Base-by-base conservation (phyloP, 2,113 vertebrate genomes). In the Rhinogobius similis region DNA sequence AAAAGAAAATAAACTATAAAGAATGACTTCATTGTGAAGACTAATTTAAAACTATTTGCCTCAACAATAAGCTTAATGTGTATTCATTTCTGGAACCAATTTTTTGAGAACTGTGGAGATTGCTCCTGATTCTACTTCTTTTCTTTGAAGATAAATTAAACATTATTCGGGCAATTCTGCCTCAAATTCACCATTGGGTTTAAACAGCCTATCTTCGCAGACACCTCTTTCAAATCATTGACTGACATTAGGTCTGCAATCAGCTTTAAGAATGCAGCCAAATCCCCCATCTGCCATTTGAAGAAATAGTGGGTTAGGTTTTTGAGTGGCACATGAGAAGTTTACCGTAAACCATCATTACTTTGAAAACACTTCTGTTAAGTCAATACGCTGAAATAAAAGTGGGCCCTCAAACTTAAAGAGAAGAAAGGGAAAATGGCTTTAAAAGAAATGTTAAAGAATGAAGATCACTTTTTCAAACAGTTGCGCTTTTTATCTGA, bases 191-290 rank as follows among this genome's bases (percentile, higher is more conserved):
- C 58, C 32, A 59, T 10, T 61, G 18, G 27, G 4, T 10, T 59
- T 20, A n/a, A 12, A 10, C 29, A 9, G 27, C 18, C 58, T 50
- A n/a, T 20, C 27, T 48, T 24, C 32, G 68, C 24, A 0, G 9
- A 14, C 44, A 70, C 67, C 48, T 13, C 1, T 41, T 1, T 59
- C 79, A 79, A 78, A 86, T 76, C 58, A 74, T 46, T 76, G 55
- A 61, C 74, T 80, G 87, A 84, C 79, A 86, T 76, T 83, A 82
- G 66, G 63, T 46, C 75, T 83, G 88, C 83, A 85, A 77, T 86
- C 86, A 76, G 85, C 77, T 26, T 43, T 65, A 21, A 76, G 75
- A 86, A 77, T 70, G 70, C 77, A 2, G 61, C 59, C 23, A 55
- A 86, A 79, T 86, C 78, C 72, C 65, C 79, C 82, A 86, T 78